phyloP scores from a whole-genome alignment of 2,797 vertebrate genomes.

The Amniataba percoides region DNA sequence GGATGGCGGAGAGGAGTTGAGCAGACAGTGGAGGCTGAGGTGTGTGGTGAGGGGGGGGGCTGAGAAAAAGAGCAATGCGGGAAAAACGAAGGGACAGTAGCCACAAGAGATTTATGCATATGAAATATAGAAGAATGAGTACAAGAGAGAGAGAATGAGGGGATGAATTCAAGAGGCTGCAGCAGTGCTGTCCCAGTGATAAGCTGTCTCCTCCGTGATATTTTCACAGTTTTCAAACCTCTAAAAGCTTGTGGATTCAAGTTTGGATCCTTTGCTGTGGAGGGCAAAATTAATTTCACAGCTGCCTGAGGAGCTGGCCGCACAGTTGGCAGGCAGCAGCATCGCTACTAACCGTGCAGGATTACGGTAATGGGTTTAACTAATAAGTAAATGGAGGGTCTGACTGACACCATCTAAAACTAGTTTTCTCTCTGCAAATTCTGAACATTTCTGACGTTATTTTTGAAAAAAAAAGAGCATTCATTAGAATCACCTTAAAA shows the following conservation, averaged over 20 bases:
- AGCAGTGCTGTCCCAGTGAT: slow-evolving; percentile 67
- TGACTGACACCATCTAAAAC: slow-evolving; percentile 6
- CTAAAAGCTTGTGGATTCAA: slow-evolving; percentile 59
- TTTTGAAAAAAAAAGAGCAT: background rate
- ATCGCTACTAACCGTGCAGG: background rate
- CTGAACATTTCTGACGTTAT: background rate
- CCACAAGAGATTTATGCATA: slow-evolving; percentile 50
- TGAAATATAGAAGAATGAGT: slow-evolving; percentile 51
- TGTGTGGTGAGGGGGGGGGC: background rate
- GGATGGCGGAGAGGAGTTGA: slow-evolving; percentile 41
- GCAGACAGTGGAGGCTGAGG: slow-evolving; percentile 34
- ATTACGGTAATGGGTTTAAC: slow-evolving; percentile 22
- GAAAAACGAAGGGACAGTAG: slow-evolving; percentile 49
- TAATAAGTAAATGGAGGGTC: slow-evolving; percentile 10
- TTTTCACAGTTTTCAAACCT: slow-evolving; percentile 65
- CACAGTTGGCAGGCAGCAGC: slow-evolving; percentile 41
- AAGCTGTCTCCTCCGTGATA: slow-evolving; percentile 53
- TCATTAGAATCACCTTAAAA: background rate
- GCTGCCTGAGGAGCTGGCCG: slow-evolving; percentile 36
- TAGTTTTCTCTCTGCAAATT: background rate
- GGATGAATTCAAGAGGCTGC: slow-evolving; percentile 60
- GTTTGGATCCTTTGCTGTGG: slow-evolving; percentile 50
- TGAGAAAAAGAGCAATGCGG: slow-evolving; percentile 42
- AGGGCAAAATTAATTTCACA: slow-evolving; percentile 53
- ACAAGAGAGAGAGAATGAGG: slow-evolving; percentile 33